phyloP scores from a whole-genome alignment of 30 jellyfish, hydroid and myxozoan genomes.

The Turritopsis dohrnii region DNA sequence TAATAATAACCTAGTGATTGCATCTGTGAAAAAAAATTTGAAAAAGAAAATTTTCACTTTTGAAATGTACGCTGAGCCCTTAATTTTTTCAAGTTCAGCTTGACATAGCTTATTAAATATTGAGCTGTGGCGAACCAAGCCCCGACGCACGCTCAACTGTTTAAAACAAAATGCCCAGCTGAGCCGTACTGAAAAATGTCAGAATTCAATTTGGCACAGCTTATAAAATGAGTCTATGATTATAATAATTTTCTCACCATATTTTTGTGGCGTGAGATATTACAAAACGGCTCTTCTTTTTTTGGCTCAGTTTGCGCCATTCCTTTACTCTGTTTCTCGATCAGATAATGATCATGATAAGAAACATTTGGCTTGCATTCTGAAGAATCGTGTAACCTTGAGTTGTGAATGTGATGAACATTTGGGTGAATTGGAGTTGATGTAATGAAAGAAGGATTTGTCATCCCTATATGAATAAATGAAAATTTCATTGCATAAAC shows the following conservation, averaged over 20 bases:
- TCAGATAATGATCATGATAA: background rate
- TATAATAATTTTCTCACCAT: background rate
- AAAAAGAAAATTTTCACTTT: too few species aligned
- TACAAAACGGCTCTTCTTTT: background rate
- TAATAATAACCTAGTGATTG: too few species aligned
- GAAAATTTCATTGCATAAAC: background rate
- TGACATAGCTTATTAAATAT: too few species aligned
- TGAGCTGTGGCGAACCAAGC: too few species aligned
- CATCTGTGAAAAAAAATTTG: too few species aligned
- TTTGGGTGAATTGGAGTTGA: conserved; percentile 8
- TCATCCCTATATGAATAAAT: background rate
- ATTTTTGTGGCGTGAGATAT: background rate
- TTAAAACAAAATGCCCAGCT: too few species aligned
- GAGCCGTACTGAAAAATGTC: too few species aligned
- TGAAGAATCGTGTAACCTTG: background rate
- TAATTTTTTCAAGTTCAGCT: too few species aligned
- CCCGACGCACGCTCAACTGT: too few species aligned
- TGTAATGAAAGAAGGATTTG: background rate
- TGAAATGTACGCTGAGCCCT: too few species aligned
- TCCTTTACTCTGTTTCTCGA: background rate
- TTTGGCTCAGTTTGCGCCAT: background rate
- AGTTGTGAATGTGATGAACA: background rate
- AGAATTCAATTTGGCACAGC: too few species aligned
- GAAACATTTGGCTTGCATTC: background rate
- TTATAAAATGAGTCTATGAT: background rate